Base-by-base conservation (phyloP, 2,888 invertebrate genomes). In the Dorcus parallelipipedus region DNA sequence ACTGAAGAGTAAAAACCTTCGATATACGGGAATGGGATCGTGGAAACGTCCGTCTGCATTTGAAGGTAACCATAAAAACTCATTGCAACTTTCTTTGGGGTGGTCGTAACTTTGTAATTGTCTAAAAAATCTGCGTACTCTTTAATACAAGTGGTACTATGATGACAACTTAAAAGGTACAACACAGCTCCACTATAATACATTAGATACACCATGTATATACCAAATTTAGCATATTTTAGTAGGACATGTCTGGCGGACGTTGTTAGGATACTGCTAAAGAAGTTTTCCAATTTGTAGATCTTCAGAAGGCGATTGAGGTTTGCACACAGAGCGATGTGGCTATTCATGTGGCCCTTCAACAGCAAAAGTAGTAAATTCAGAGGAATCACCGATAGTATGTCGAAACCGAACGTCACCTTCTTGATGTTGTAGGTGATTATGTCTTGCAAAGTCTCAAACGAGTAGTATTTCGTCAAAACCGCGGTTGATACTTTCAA, bases 401-500 rank as follows among this genome's bases (percentile, higher is more conserved):
- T 40, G 56, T 68, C 67, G 9, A 68, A 7, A 5, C 64, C 20
- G 42, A 65, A 69, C 8, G 42, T 38, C 7, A 54, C 9, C 3
- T 42, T 56, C 7, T 38, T 38, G 4, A 65, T n/a, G 43, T 53
- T 60, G 6, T 42, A 23, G 8, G 38, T 48, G 49, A 60, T 51
- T 41, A 62, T 67, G 9, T 60, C 54, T 3, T 51, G 43, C 33
- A 67, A 57, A 0, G 55, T 51, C 14, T 52, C 60, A 10, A 63
- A 49, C 10, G 55, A 59, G 10, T 49, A 40, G 43, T 64, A 51
- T 48, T 60, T 62, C 6, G 63, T 64, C 54, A 62, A 66, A 9
- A 69, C 61, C 6, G 67, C 69, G 2, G 69, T 70, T 2, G 65
- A 67, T 43, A 62, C 43, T 52, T 59, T 56, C 33, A 70, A 58